Conservation (phyloP, 2,113 vertebrate species). For the Bubo bubo region DNA sequence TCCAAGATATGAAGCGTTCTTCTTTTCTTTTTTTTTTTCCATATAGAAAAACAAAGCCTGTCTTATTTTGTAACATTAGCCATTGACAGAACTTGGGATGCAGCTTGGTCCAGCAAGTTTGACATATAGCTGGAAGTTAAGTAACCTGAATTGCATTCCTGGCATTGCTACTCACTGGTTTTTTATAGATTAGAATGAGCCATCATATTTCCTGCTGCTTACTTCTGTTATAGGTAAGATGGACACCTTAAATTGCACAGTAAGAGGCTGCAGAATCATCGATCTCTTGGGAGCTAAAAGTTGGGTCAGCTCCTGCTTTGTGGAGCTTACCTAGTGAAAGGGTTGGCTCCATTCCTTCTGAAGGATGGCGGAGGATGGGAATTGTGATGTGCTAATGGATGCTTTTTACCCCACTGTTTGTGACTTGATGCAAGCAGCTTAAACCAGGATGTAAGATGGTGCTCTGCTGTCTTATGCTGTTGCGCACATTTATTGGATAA, state of each 20-base stretch:
- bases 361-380: not conserved
- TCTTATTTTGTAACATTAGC: not conserved
- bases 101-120: not conserved
- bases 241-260: not conserved
- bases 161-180: not conserved
- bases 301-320: not conserved
- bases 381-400: not conserved
- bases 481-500: fast-evolving
- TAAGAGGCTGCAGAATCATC: not conserved
- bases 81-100: not conserved
- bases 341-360: not conserved
- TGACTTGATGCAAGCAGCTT: not conserved
- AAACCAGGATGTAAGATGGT: not conserved
- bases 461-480: not conserved
- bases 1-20: not conserved
- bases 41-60: not conserved
- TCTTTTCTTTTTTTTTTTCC: not conserved
- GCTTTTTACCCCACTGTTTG: not conserved
- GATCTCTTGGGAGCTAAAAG: not conserved
- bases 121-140: not conserved
- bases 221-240: not conserved
- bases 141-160: not conserved
- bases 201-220: fast-evolving
- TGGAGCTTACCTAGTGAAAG: not conserved
- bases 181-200: not conserved